These are phyloP conservation scores for Clarias pachynema DNA, from an alignment of 2,797 vertebrate species.

Conservation along the genomic window DNA sequence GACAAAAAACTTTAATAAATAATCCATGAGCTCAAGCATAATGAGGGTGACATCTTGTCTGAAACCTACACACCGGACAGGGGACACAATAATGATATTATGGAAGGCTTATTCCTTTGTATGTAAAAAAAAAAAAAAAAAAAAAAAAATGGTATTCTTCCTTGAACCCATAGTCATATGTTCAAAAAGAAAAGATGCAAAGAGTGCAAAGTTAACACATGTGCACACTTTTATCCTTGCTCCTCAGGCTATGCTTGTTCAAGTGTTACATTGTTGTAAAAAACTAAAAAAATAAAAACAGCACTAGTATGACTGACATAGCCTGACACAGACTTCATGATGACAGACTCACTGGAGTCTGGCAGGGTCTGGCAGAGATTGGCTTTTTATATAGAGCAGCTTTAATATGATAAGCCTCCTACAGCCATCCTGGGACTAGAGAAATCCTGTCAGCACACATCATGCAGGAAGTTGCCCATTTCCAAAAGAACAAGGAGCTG, in stretches of 20 bases:
- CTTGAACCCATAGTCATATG: neutral
- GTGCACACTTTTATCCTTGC: neutral
- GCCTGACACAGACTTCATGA: constrained; percentile 24
- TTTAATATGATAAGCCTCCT: constrained; percentile 53
- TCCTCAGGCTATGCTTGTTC: neutral
- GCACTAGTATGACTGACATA: constrained; percentile 15
- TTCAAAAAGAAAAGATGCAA: neutral
- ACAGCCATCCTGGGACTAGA: constrained; percentile 47
- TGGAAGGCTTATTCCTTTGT: neutral
- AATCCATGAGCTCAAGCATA: constrained; percentile 27
- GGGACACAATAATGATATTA: neutral
- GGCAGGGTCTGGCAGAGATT: constrained; percentile 22
- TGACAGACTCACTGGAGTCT: constrained; percentile 39
- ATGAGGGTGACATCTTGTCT: constrained; percentile 33
- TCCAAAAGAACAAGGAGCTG: constrained; percentile 1
- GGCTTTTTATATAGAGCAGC: constrained; percentile 31
- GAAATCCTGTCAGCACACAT: constrained; percentile 38
- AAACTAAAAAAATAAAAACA: neutral
- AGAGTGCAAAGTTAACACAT: neutral
- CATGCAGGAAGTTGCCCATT: constrained; percentile 53
- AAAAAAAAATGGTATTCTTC: neutral
- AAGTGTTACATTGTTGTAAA: neutral
- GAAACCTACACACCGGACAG: neutral
- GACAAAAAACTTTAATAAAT: constrained; percentile 9
- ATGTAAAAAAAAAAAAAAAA: neutral